A percentile compares a stretch with the other conserved stretches of the same genome.
Evolutionary conservation across 1,140 invertebrate genomes (phyloP).

Genomic region (Habropoda laboriosa): DNA sequence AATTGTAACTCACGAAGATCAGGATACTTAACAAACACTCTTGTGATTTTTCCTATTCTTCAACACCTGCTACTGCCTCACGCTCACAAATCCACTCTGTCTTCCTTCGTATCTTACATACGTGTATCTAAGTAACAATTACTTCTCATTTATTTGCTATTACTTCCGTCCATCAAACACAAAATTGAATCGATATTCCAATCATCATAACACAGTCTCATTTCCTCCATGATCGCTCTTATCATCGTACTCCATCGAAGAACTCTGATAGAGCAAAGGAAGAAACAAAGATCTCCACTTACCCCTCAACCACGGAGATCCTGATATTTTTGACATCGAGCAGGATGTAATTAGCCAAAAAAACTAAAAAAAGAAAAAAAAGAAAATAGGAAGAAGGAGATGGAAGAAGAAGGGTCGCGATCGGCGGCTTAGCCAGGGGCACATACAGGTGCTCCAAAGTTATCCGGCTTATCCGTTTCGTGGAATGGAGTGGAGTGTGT

Average conservation of each 20-base stretch:
- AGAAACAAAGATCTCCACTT: conserved; percentile 7
- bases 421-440: background rate
- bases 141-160: background rate
- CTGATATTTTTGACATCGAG: conserved; percentile 36
- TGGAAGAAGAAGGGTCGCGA: no score
- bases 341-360: conserved; percentile 51
- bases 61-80: no score
- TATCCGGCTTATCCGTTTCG: conserved; percentile 19
- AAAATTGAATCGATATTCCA: background rate
- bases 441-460: conserved; percentile 14
- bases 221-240: conserved; percentile 13
- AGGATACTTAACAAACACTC: no score
- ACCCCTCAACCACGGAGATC: conserved; percentile 3
- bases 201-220: conserved; percentile 20
- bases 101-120: no score
- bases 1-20: no score
- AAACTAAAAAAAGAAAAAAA: background rate
- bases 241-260: background rate
- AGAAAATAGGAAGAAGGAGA: background rate
- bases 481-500: conserved; percentile 21
- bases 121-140: no score
- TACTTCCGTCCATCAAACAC: background rate
- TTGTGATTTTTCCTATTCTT: no score
- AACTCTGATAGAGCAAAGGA: background rate
- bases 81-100: no score